Conservation (phyloP, 2,113 vertebrate species). For the Morone saxatilis region DNA sequence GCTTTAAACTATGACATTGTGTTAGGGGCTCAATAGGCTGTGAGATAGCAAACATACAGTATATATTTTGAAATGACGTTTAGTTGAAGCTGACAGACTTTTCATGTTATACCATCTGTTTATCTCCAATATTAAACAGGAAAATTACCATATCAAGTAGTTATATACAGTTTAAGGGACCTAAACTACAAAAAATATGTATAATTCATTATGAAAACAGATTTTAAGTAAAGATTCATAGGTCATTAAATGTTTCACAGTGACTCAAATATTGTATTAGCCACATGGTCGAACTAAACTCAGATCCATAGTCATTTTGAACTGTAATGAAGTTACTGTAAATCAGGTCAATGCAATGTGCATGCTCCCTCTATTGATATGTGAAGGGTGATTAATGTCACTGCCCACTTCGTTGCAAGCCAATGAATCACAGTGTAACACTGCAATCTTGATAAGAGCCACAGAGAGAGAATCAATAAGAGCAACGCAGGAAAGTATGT, state of each 20-base stretch:
- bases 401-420: slow-evolving; percentile 66
- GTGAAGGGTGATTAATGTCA: slow-evolving; percentile 79
- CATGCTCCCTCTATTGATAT: slow-evolving; percentile 69
- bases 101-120: background rate
- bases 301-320: slow-evolving; percentile 52
- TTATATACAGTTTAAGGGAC: background rate
- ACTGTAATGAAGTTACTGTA: slow-evolving; percentile 65
- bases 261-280: slow-evolving; percentile 8
- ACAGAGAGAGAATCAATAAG: slow-evolving; percentile 77
- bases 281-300: slow-evolving; percentile 10
- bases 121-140: background rate
- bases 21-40: slow-evolving; percentile 4
- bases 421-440: slow-evolving; percentile 76
- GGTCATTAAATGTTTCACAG: slow-evolving; percentile 21
- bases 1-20: background rate
- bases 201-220: background rate
- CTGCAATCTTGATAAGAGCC: slow-evolving; percentile 84
- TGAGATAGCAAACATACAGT: background rate
- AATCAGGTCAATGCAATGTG: slow-evolving; percentile 46
- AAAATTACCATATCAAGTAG: background rate
- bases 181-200: background rate
- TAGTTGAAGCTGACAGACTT: slow-evolving; percentile 1
- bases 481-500: slow-evolving; percentile 69
- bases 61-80: slow-evolving; percentile 2
- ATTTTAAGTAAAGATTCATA: slow-evolving; percentile 17